These are phyloP conservation scores for Eubasilissa splendida DNA, from an alignment of 2,888 invertebrate genomes.

Conservation along the genomic window DNA sequence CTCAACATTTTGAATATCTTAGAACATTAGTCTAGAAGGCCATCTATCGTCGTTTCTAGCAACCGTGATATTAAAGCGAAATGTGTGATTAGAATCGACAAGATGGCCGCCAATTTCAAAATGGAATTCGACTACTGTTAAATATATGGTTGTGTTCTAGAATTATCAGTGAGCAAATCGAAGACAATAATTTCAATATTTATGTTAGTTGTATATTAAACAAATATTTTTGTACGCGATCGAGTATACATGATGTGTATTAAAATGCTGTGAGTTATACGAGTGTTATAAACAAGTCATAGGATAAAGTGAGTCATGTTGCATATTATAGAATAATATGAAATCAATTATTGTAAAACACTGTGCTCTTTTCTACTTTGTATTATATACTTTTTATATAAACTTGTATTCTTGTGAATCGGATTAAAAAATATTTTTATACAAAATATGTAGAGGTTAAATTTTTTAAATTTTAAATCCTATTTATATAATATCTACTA, in stretches of 20 bases:
- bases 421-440: conserved; percentile 1
- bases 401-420: neutral
- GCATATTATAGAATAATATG: conserved; percentile 1
- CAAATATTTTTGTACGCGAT: conserved; percentile 25
- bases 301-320: neutral
- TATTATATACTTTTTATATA: conserved; percentile 1
- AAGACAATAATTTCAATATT: conserved; percentile 72
- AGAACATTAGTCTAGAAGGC: too few species aligned
- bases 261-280: conserved; percentile 14
- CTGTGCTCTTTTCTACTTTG: conserved; percentile 11
- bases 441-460: neutral
- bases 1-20: too few species aligned
- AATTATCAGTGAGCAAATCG: conserved; percentile 70
- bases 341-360: neutral
- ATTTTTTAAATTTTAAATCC: too few species aligned
- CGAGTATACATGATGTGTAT: neutral
- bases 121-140: neutral
- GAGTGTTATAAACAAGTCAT: conserved; percentile 18
- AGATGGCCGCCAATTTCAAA: neutral
- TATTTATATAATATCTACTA: too few species aligned
- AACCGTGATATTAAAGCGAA: too few species aligned
- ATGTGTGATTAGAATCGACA: too few species aligned
- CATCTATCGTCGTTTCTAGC: too few species aligned
- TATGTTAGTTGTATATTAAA: conserved; percentile 67
- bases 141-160: conserved; percentile 20